phyloP scores from a whole-genome alignment of 2,797 vertebrate species.

The Setipinna tenuifilis region DNA sequence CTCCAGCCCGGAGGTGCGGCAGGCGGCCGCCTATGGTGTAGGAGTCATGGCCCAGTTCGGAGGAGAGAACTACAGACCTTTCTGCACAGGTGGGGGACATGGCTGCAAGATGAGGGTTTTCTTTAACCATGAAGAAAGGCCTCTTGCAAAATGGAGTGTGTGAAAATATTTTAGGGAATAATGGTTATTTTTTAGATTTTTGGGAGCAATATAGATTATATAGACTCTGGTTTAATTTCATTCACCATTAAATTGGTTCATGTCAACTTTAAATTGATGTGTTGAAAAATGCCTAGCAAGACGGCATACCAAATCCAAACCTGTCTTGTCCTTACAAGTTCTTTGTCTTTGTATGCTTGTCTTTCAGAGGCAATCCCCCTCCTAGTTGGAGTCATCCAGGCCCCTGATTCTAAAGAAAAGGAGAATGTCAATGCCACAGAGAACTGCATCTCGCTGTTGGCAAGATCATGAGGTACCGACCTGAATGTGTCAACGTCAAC shows the following conservation, averaged over 20 bases:
- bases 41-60: slow-evolving; percentile 97
- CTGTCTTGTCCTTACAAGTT: not conserved
- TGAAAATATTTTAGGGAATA: too few species aligned
- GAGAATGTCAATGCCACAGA: slow-evolving; percentile 98
- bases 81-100: slow-evolving; percentile 85
- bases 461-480: slow-evolving; percentile 93
- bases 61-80: slow-evolving; percentile 91
- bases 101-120: too few species aligned
- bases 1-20: slow-evolving; percentile 91
- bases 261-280: too few species aligned
- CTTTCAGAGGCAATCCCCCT: slow-evolving; percentile 89
- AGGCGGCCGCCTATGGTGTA: slow-evolving; percentile 94
- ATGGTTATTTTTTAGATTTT: too few species aligned
- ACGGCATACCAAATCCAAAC: too few species aligned
- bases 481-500: slow-evolving; percentile 90
- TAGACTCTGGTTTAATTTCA: too few species aligned
- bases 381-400: slow-evolving; percentile 92
- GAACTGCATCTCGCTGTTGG: slow-evolving; percentile 99
- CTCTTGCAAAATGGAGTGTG: too few species aligned
- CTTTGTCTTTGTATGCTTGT: not conserved
- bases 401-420: slow-evolving; percentile 90
- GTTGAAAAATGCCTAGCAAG: too few species aligned
- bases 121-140: too few species aligned
- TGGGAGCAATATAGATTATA: too few species aligned
- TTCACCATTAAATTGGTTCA: too few species aligned